Percentiles rank a stretch among this genome's conserved stretches.
Evolutionary conservation across 2,797 vertebrate species (phyloP).

Genomic region (Hoplostethus mediterraneus): DNA sequence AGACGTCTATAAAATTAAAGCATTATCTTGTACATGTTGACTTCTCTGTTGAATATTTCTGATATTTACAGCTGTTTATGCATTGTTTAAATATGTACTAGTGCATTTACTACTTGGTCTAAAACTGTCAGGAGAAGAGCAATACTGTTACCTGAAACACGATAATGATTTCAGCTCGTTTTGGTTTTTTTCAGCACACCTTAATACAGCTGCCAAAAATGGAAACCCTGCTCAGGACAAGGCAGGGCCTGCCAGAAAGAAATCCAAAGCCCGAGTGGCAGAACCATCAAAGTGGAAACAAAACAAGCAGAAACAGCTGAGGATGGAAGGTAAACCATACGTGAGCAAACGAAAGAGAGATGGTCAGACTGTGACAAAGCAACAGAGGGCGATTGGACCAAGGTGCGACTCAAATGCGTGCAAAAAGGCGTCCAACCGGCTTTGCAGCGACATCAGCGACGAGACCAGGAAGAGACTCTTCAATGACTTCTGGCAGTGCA

Average conservation of each 20-base stretch:
- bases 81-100: too few species aligned
- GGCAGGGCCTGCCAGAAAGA: conserved; percentile 9
- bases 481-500: conserved; percentile 53
- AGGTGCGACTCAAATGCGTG: conserved; percentile 44
- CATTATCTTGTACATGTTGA: too few species aligned
- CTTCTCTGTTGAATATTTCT: too few species aligned
- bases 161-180: neutral
- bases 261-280: conserved; percentile 23
- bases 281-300: conserved; percentile 59
- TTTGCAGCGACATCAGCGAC: conserved; percentile 56
- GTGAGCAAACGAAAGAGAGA: conserved; percentile 57
- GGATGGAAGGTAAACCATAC: conserved; percentile 64
- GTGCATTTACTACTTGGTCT: too few species aligned
- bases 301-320: conserved; percentile 66
- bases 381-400: conserved; percentile 38
- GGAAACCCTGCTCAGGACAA: conserved; percentile 30
- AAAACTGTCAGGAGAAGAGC: too few species aligned
- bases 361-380: conserved; percentile 47
- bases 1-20: too few species aligned
- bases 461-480: conserved; percentile 43
- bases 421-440: conserved; percentile 46
- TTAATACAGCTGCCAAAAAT: conserved; percentile 24
- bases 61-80: too few species aligned
- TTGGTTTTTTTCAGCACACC: conserved; percentile 13
- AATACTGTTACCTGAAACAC: neutral